Conservation (phyloP, 2,888 invertebrate species). For the Torymus aiolomorphi region DNA sequence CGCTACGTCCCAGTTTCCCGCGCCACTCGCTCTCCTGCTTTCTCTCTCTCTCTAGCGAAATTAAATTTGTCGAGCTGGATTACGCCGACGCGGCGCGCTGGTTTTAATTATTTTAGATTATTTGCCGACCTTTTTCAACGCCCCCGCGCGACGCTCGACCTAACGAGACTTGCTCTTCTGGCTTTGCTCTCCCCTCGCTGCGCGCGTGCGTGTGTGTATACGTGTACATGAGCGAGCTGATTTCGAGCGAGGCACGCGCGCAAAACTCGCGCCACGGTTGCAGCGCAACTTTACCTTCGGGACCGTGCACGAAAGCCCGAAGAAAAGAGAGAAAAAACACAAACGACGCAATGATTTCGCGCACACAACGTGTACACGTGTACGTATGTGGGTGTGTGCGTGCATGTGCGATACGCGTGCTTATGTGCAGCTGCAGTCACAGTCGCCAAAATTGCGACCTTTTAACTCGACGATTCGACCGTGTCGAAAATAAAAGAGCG, state of each 20-base stretch:
- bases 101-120: constrained; percentile 70
- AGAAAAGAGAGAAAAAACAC: not conserved
- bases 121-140: constrained; percentile 59
- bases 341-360: constrained; percentile 13
- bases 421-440: not conserved
- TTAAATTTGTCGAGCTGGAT: constrained; percentile 69
- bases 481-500: constrained; percentile 20
- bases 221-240: constrained; percentile 13
- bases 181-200: not conserved
- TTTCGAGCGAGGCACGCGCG: not conserved
- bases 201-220: not conserved
- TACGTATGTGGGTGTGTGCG: too few relatives aligned
- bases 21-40: not conserved
- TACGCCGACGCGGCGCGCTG: constrained; percentile 53
- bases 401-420: too few relatives aligned
- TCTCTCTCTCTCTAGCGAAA: constrained; percentile 59
- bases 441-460: constrained; percentile 39
- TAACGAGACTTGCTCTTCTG: constrained; percentile 29
- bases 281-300: constrained; percentile 24
- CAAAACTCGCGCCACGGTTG: not conserved
- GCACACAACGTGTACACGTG: too few relatives aligned
- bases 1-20: not conserved
- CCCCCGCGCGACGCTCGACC: not conserved
- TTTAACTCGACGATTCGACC: constrained; percentile 48
- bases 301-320: not conserved